Evolutionary conservation across 2,113 vertebrate genomes (phyloP).

Genomic region (Scomber japonicus): DNA sequence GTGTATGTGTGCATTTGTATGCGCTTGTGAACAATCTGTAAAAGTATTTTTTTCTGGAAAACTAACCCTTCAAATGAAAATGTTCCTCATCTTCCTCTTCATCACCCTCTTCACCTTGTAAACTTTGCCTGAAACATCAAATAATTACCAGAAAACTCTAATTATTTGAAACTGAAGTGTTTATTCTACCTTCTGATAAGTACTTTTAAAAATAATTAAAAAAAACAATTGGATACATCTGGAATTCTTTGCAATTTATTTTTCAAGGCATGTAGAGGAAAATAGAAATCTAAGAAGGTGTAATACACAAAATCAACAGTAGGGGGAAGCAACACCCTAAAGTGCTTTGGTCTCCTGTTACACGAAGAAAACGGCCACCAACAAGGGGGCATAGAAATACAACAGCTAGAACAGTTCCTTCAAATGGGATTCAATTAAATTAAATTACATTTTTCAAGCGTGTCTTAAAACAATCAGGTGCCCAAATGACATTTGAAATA

Average conservation of each 20-base stretch:
- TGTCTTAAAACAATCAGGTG: too few species aligned
- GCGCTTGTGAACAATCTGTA: not conserved
- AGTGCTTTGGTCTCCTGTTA: not conserved
- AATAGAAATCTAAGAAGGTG: not conserved
- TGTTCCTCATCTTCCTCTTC: not conserved
- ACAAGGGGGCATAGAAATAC: constrained; percentile 27
- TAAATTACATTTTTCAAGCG: too few species aligned
- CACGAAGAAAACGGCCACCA: constrained; percentile 46
- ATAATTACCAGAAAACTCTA: too few species aligned
- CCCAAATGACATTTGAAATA: too few species aligned
- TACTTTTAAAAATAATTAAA: too few species aligned
- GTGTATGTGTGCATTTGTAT: not conserved
- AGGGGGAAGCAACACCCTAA: constrained; percentile 24
- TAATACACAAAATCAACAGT: not conserved
- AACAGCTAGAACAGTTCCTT: constrained; percentile 30
- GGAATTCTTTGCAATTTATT: too few species aligned
- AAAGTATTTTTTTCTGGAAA: not conserved
- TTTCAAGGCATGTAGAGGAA: not conserved
- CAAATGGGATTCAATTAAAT: too few species aligned
- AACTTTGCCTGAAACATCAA: too few species aligned
- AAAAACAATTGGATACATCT: too few species aligned
- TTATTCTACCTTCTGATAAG: too few species aligned
- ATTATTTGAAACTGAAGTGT: too few species aligned
- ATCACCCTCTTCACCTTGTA: too few species aligned
- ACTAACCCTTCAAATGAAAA: constrained; percentile 7